A percentile compares a stretch with the other conserved stretches of the same genome.
These are phyloP conservation scores for Invenusta paracnida DNA, from an alignment of 2,888 invertebrate species.

Conservation along the genomic window DNA sequence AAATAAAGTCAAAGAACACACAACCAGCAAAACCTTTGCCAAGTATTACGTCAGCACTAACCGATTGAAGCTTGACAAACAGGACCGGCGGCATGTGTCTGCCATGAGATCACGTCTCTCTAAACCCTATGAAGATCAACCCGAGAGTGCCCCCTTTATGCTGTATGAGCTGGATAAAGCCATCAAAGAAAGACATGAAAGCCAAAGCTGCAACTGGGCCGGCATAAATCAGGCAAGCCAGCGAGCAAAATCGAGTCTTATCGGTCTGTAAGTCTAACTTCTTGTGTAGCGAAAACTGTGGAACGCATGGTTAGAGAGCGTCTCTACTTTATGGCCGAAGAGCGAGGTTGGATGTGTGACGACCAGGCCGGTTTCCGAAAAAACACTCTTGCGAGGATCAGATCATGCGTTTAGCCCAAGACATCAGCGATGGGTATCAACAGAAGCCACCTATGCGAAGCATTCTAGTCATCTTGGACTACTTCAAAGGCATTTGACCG, in stretches of 20 bases:
- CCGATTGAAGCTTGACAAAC: neutral
- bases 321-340: neutral
- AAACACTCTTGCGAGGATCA: neutral
- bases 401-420: neutral
- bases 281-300: constrained; percentile 16
- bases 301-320: constrained; percentile 15
- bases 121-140: neutral
- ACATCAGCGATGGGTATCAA: neutral
- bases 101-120: neutral
- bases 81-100: neutral
- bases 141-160: neutral
- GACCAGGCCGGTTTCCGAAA: neutral
- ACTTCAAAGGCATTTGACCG: neutral
- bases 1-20: neutral
- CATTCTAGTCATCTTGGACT: constrained; percentile 3
- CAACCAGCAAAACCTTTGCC: neutral
- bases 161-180: neutral
- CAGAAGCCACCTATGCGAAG: neutral
- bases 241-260: neutral
- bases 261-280: neutral
- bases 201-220: neutral
- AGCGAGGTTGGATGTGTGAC: neutral
- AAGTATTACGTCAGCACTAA: neutral
- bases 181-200: neutral
- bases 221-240: neutral